Conservation (phyloP, 2,888 invertebrate species). For the Ennomos fuscantarius region DNA sequence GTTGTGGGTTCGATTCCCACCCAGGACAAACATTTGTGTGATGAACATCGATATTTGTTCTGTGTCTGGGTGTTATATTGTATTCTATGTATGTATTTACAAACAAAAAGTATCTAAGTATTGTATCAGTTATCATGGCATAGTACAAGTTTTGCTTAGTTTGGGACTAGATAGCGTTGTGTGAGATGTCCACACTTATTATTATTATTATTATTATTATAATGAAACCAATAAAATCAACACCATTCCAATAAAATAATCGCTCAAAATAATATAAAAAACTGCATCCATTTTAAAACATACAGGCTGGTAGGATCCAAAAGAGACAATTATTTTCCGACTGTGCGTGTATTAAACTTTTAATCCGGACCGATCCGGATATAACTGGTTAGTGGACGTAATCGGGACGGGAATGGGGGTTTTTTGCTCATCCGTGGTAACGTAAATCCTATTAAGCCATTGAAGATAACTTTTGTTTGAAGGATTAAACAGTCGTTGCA, state of each 20-base stretch:
- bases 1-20: too few species aligned
- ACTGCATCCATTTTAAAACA: constrained; percentile 18
- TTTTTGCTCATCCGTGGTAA: not conserved
- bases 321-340: constrained; percentile 36
- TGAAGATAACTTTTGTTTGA: not conserved
- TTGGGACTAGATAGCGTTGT: too few species aligned
- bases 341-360: constrained; percentile 44
- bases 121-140: too few species aligned
- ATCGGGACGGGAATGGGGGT: constrained; percentile 8
- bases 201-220: too few species aligned
- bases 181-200: too few species aligned
- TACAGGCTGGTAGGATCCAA: constrained; percentile 21
- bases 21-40: too few species aligned
- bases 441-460: not conserved
- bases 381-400: constrained; percentile 26
- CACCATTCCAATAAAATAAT: not conserved
- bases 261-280: constrained; percentile 14
- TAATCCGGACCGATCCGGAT: constrained; percentile 38
- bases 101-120: too few species aligned
- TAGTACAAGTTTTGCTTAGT: too few species aligned
- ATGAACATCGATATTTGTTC: too few species aligned
- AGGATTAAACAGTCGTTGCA: too few species aligned
- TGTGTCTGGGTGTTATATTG: too few species aligned
- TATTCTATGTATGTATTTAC: too few species aligned
- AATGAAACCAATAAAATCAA: not conserved